Base-by-base conservation (phyloP, 1,140 invertebrate genomes). In the Drosophila virilis region DNA sequence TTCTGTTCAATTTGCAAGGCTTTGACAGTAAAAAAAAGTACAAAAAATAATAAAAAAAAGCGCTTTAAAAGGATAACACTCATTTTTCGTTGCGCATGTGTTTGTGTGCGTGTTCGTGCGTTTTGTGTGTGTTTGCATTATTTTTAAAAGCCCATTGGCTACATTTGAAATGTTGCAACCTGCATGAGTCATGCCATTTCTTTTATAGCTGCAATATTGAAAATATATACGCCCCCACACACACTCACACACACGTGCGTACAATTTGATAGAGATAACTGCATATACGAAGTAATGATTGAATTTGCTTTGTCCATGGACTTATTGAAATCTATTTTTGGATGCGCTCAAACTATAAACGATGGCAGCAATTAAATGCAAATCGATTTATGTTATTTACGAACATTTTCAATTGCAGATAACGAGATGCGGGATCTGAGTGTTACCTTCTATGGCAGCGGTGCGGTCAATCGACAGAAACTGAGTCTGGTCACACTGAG, bases 391-490 rank as follows among this genome's bases (percentile, higher is more conserved):
- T 40, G n/a, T 42, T 54, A n/a, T 74, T 33, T n/a, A 17, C 7
- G 9, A n/a, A 51, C 12, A 1, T 57, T 35, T 15, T n/a, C 8
- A n/a, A 68, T 40, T 90, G 7, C 74, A 91, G 85, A 91, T 89
- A 91, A 89, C 77, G 85, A 92, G 78, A 91, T 91, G 90, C 80
- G 88, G 17, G 91, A 88, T 60, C 82, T 92, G 70, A 91, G 85
- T 51, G 92, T 93, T 13, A 93, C 91, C n/a, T 92, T 91, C 70
- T 92, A 92, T 64, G 91, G 91, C 60, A 89, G 82, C 59, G 76
- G 85, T 33, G 75, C 92, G 15, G 72, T 83, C 9, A 91, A 84
- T 57, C 55, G 89, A 43, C 83, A 89, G 37, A 80, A 91, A 69
- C 37, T 91, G 40, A 78, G 81, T 51, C 68, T 91, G 8, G 13